Evolutionary conservation across 2,888 invertebrate genomes (phyloP).

Genomic region (Cantharis lateralis): DNA sequence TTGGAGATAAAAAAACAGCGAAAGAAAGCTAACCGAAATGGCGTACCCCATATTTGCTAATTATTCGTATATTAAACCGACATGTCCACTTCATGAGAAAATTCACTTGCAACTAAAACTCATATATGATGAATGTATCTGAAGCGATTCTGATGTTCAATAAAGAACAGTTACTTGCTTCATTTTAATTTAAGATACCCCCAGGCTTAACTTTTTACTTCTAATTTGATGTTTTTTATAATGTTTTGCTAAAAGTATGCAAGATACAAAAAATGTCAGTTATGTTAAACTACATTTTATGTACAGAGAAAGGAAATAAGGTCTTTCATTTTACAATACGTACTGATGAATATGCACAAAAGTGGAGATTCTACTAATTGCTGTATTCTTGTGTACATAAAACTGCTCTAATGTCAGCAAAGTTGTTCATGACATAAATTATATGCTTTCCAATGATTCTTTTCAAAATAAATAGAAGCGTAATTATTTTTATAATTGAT

Average conservation of each 20-base stretch:
- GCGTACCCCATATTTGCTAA: not conserved
- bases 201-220: conserved; percentile 3
- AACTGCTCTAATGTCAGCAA: not conserved
- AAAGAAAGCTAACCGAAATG: not conserved
- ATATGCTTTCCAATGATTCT: not conserved
- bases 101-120: not conserved
- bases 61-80: not conserved
- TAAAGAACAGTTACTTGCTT: conserved; percentile 25
- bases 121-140: not conserved
- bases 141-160: not conserved
- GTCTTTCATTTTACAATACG: not conserved
- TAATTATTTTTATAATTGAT: not conserved
- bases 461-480: not conserved
- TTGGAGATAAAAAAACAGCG: not conserved
- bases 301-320: not conserved
- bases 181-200: conserved; percentile 18
- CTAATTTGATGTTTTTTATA: not conserved
- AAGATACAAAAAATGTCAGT: not conserved
- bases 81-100: not conserved
- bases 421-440: not conserved
- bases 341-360: not conserved
- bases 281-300: not conserved
- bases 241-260: not conserved
- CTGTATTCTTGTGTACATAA: not conserved
- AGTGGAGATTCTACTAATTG: not conserved